Percentiles rank a stretch among this genome's conserved stretches.
These are phyloP conservation scores for Oscheius sp. DNA, from an alignment of 2,888 invertebrate species.

Conservation along the genomic window DNA sequence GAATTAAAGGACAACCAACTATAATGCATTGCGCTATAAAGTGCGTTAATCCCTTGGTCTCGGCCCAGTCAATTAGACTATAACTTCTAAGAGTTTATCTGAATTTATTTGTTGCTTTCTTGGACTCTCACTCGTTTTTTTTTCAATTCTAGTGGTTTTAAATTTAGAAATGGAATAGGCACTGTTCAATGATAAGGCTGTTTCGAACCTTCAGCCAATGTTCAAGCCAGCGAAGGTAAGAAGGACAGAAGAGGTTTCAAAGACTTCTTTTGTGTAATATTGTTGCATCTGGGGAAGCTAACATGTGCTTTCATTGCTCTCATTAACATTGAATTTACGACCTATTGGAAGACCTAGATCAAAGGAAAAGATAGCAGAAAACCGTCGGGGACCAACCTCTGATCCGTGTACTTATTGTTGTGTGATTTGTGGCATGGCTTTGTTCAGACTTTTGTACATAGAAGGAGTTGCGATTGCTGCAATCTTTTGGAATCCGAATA, in stretches of 20 bases:
- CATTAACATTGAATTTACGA: constrained; percentile 26
- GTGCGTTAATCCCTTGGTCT: constrained; percentile 7
- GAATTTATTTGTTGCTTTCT: too few species aligned
- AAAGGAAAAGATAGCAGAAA: not conserved
- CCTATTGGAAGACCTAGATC: not conserved
- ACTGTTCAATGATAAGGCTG: constrained; percentile 14
- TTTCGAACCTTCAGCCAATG: constrained; percentile 18
- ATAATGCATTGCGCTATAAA: constrained; percentile 17
- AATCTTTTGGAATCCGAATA: not conserved
- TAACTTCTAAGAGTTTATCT: too few species aligned
- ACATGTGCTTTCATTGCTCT: constrained; percentile 24
- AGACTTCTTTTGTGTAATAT: not conserved
- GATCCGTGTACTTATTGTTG: constrained; percentile 10
- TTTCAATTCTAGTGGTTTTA: too few species aligned
- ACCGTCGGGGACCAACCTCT: not conserved
- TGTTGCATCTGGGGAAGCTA: not conserved
- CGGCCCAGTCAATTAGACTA: constrained; percentile 1
- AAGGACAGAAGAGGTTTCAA: not conserved
- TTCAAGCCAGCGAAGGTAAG: constrained; percentile 26
- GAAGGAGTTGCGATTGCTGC: constrained; percentile 3
- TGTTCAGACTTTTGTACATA: constrained; percentile 8
- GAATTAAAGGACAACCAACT: constrained; percentile 16
- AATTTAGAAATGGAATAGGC: constrained; percentile 14
- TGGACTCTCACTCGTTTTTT: too few species aligned
- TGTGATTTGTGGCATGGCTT: not conserved